A percentile compares a stretch with the other conserved stretches of the same genome.
Evolutionary conservation across 2,113 vertebrate genomes (phyloP).

Genomic region (Rana temporaria): DNA sequence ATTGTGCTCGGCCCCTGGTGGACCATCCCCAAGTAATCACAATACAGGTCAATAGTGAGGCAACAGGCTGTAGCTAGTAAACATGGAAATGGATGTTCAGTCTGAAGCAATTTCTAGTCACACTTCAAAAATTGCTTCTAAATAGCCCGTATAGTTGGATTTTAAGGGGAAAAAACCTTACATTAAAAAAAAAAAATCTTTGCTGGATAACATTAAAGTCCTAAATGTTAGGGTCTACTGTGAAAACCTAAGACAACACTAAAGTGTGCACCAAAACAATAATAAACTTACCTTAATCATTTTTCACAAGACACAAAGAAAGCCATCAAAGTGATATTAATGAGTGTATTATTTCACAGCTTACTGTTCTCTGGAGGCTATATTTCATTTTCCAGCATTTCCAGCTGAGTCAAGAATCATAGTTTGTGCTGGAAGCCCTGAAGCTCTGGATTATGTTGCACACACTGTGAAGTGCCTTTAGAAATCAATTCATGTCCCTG

Average conservation of each 20-base stretch:
- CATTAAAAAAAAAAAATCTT: too few relatives aligned
- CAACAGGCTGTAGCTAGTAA: too few relatives aligned
- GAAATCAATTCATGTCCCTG: slow-evolving; percentile 35
- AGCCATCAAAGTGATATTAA: slow-evolving; percentile 59
- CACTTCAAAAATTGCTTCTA: too few relatives aligned
- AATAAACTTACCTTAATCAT: slow-evolving; percentile 42
- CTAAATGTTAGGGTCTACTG: neutral
- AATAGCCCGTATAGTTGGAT: too few relatives aligned
- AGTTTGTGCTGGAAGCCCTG: slow-evolving; percentile 29
- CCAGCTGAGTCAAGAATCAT: slow-evolving; percentile 56
- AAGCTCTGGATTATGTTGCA: slow-evolving; percentile 52
- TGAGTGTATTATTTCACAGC: slow-evolving; percentile 59
- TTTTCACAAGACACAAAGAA: slow-evolving; percentile 52
- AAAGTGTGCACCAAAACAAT: slow-evolving; percentile 26
- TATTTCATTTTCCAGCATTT: slow-evolving; percentile 57
- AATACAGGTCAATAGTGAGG: too few relatives aligned
- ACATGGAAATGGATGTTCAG: too few relatives aligned
- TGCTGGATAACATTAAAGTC: neutral
- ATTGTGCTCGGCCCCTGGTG: too few relatives aligned
- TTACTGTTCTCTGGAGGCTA: slow-evolving; percentile 50
- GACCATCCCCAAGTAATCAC: too few relatives aligned
- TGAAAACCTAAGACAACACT: neutral
- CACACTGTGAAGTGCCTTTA: slow-evolving; percentile 41
- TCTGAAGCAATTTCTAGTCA: too few relatives aligned
- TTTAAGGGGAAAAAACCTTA: too few relatives aligned